Evolutionary conservation across 2,113 vertebrate genomes (phyloP).

Genomic region (Brachirus orientalis): DNA sequence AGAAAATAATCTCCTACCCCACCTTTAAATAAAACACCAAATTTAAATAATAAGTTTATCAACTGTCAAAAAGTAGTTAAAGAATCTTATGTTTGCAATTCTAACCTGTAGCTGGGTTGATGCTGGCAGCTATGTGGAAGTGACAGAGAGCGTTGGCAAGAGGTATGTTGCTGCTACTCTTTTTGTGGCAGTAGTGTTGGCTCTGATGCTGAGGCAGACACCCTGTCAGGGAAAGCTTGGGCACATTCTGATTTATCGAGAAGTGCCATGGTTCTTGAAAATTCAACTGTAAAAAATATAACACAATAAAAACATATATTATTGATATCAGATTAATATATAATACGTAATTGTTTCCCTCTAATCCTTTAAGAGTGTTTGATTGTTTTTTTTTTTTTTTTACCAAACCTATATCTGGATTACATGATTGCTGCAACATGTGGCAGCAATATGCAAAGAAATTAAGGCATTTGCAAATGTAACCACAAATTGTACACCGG

Average conservation of each 20-base stretch:
- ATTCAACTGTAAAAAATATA: constrained; percentile 79
- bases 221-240: constrained; percentile 86
- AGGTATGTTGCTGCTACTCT: constrained; percentile 79
- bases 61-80: not conserved
- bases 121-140: constrained; percentile 98
- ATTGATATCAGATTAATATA: too few relatives aligned
- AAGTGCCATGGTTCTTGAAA: constrained; percentile 84
- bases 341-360: too few relatives aligned
- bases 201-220: constrained; percentile 88
- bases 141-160: constrained; percentile 95
- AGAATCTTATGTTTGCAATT: not conserved
- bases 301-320: too few relatives aligned
- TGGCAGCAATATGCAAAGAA: too few relatives aligned
- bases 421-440: too few relatives aligned
- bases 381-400: too few relatives aligned
- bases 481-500: too few relatives aligned
- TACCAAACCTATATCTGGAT: too few relatives aligned
- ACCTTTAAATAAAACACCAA: not conserved
- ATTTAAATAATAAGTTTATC: not conserved
- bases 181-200: constrained; percentile 87
- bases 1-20: too few relatives aligned
- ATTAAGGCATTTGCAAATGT: too few relatives aligned
- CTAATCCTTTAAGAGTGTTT: too few relatives aligned
- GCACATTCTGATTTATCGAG: constrained; percentile 78
- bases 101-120: constrained; percentile 92